A percentile compares a stretch with the other conserved stretches of the same genome.
Evolutionary conservation across 1,140 invertebrate species (phyloP).

Genomic region (Megathymus violae): DNA sequence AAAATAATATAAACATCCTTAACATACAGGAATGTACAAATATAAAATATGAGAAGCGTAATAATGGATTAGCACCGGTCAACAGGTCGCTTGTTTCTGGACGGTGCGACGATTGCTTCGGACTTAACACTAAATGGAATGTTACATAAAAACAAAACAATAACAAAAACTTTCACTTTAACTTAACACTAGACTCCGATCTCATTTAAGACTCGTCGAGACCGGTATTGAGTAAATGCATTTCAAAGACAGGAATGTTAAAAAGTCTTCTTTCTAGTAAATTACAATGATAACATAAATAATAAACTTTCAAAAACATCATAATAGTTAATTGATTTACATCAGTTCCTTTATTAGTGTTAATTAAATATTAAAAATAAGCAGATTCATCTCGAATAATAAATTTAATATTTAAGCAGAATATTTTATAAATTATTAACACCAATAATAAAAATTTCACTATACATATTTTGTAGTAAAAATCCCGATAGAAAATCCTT

Average conservation of each 20-base stretch:
- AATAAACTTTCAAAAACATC: too few relatives aligned
- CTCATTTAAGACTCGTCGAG: neutral
- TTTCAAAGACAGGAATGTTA: constrained; percentile 7
- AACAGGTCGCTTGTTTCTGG: constrained; percentile 5
- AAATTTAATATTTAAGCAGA: too few relatives aligned
- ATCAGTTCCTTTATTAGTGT: too few relatives aligned
- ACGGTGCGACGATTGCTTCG: constrained; percentile 4
- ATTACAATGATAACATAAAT: too few relatives aligned
- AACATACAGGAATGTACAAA: constrained; percentile 47
- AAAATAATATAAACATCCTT: constrained; percentile 9
- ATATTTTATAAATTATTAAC: too few relatives aligned
- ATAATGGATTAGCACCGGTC: constrained; percentile 24
- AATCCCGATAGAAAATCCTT: too few relatives aligned
- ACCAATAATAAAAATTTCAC: too few relatives aligned
- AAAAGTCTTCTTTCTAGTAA: neutral
- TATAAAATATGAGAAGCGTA: constrained; percentile 25
- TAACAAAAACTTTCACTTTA: constrained; percentile 21
- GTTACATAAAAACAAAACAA: constrained; percentile 24
- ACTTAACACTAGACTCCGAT: constrained; percentile 1
- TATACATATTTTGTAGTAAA: too few relatives aligned
- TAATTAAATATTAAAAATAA: too few relatives aligned
- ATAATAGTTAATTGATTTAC: too few relatives aligned
- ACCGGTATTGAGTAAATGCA: constrained; percentile 6
- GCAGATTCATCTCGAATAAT: too few relatives aligned
- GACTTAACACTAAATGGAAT: constrained; percentile 24